Percentiles rank a stretch among this genome's conserved stretches.
Evolutionary conservation across 2,888 invertebrate species (phyloP).

Genomic region (Cactoblastis cactorum): DNA sequence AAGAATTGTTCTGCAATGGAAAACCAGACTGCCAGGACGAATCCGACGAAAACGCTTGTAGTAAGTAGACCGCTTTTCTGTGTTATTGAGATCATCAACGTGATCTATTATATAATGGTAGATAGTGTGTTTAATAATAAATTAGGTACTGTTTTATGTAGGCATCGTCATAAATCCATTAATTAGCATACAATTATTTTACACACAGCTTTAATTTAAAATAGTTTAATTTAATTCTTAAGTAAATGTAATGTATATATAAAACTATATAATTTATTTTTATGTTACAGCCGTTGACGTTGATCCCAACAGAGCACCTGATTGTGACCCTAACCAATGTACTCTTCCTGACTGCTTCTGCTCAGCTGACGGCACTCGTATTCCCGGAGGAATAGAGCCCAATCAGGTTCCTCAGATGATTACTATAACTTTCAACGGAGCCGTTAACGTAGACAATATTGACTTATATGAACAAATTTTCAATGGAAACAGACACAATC

Average conservation of each 20-base stretch:
- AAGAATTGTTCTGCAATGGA: conserved; percentile 95
- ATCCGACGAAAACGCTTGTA: conserved; percentile 96
- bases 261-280: no score
- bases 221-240: no score
- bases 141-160: no score
- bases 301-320: conserved; percentile 95
- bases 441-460: conserved; percentile 94
- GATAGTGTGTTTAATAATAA: no score
- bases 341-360: conserved; percentile 95
- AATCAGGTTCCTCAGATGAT: conserved; percentile 95
- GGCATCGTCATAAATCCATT: no score
- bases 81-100: no score
- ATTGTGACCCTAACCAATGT: conserved; percentile 94
- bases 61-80: conserved; percentile 80
- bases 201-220: no score
- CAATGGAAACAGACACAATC: conserved; percentile 90
- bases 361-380: conserved; percentile 93
- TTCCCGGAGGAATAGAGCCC: conserved; percentile 90
- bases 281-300: conserved; percentile 87
- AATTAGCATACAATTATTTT: no score
- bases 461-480: conserved; percentile 94
- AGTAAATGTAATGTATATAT: no score
- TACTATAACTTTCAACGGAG: conserved; percentile 95
- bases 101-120: no score
- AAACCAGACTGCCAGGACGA: conserved; percentile 96